Percentiles rank a stretch among this genome's conserved stretches.
Conservation (phyloP, 1,140 invertebrate genomes). For the Papilio polyxenes region DNA sequence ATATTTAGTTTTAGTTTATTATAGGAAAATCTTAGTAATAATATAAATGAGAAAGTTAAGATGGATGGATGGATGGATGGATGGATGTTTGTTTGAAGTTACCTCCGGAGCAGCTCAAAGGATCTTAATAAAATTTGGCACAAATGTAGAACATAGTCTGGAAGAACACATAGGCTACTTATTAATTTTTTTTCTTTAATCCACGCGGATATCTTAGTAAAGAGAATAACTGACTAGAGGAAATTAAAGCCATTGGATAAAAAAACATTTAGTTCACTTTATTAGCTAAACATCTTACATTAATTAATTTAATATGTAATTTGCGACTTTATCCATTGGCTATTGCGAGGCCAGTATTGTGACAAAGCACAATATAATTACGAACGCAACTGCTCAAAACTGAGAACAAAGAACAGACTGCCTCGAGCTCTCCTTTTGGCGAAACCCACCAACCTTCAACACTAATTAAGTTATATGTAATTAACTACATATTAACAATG, state of each 20-base stretch:
- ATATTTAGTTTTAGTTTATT: too few species aligned
- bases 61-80: too few species aligned
- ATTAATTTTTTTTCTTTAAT: too few species aligned
- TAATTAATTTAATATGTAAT: not conserved
- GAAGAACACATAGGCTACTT: not conserved
- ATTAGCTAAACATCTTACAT: not conserved
- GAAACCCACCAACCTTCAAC: not conserved
- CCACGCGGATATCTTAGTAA: too few species aligned
- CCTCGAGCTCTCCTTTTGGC: not conserved
- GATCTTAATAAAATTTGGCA: too few species aligned
- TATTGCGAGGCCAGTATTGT: not conserved
- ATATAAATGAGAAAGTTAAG: too few species aligned
- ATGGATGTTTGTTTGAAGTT: too few species aligned
- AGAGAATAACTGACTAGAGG: too few species aligned
- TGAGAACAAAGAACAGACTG: not conserved
- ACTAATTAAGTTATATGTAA: not conserved
- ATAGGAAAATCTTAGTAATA: too few species aligned
- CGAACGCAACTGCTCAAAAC: not conserved
- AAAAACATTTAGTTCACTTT: not conserved
- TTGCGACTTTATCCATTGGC: not conserved
- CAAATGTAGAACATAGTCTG: too few species aligned
- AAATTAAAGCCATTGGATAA: too few species aligned
- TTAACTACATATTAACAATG: not conserved
- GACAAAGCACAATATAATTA: constrained; percentile 16
- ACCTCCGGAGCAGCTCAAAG: too few species aligned